Evolutionary conservation across 2,113 vertebrate genomes (phyloP).

Genomic region (Alethe diademata): DNA sequence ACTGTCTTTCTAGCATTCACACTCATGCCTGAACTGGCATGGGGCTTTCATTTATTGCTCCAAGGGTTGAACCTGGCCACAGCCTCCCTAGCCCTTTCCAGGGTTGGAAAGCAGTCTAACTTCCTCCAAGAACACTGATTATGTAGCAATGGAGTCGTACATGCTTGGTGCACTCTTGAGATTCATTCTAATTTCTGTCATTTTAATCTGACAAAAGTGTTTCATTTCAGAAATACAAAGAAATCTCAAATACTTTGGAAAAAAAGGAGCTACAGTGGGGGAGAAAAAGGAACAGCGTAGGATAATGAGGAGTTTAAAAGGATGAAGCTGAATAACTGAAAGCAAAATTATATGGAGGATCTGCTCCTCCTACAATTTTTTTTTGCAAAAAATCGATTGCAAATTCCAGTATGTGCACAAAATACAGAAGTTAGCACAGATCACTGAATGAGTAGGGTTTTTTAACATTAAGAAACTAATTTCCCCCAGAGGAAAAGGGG

Average conservation of each 20-base stretch:
- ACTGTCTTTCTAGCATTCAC: not conserved
- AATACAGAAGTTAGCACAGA: not conserved
- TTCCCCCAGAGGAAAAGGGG: not conserved
- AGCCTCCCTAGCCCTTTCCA: not conserved
- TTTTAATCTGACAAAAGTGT: not conserved
- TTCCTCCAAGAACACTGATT: not conserved
- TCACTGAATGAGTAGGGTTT: not conserved
- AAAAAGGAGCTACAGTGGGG: not conserved
- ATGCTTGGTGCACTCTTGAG: not conserved
- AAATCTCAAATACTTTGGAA: not conserved
- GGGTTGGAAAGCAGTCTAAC: not conserved
- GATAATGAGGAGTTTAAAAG: not conserved
- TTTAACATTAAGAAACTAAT: not conserved
- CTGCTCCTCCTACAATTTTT: not conserved
- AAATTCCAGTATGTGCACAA: not conserved
- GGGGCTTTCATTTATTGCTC: not conserved
- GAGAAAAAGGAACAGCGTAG: not conserved
- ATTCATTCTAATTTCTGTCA: not conserved
- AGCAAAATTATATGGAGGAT: not conserved
- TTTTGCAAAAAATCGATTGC: not conserved
- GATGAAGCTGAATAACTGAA: not conserved
- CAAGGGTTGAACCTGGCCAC: not conserved
- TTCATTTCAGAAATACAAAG: not conserved
- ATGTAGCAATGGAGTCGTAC: not conserved
- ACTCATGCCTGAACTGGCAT: not conserved